phyloP scores from a whole-genome alignment of 2,113 vertebrate species.

The Emydura subglobosa region DNA sequence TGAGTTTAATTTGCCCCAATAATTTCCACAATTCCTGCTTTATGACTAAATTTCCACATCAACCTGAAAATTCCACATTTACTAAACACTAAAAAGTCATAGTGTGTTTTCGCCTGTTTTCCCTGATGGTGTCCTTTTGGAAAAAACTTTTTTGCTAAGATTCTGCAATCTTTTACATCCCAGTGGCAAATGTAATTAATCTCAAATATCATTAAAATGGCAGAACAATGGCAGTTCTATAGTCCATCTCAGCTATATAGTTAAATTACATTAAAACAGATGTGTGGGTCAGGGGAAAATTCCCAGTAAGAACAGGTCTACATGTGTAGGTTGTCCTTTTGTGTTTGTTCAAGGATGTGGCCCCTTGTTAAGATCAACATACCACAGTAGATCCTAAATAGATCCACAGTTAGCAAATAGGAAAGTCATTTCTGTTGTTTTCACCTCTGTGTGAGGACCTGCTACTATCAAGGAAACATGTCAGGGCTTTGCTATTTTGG shows the following conservation, averaged over 20 bases:
- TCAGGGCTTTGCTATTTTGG: not conserved
- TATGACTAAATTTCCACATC: too few relatives aligned
- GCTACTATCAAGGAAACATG: not conserved
- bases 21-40: too few relatives aligned
- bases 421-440: not conserved
- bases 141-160: too few relatives aligned
- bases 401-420: not conserved
- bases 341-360: not conserved
- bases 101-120: too few relatives aligned
- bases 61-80: too few relatives aligned
- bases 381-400: not conserved
- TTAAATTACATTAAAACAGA: not conserved
- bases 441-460: not conserved
- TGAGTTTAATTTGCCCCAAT: too few relatives aligned
- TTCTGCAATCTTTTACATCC: too few relatives aligned
- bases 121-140: too few relatives aligned
- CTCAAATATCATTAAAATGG: not conserved
- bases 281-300: not conserved
- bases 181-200: too few relatives aligned
- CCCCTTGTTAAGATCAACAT: conserved; percentile 16
- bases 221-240: conserved; percentile 39
- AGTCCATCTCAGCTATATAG: not conserved
- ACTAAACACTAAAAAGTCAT: too few relatives aligned
- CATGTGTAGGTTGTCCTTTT: conserved; percentile 46
- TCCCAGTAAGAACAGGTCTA: not conserved